Evolutionary conservation across 30 jellyfish, hydroid and myxozoan species (phyloP), one percentile per base, ranked within the genome.

Genomic region (Chrysaora quinquecirrha): DNA sequence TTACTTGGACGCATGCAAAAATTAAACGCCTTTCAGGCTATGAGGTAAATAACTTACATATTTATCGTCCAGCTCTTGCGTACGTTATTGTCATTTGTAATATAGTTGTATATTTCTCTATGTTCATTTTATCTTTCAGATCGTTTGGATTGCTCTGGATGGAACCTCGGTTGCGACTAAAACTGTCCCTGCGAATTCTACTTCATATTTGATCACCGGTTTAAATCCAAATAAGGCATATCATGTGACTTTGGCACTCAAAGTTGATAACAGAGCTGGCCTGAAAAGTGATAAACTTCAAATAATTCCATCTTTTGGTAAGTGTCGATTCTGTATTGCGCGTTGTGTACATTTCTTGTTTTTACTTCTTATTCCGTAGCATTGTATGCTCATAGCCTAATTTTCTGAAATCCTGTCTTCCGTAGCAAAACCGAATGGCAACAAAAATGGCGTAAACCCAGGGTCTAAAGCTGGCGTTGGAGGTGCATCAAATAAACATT

Each of bases 1-100:
- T 91, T 6, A 73, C 88, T 11, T 91, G 98, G 98, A 61, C 73
- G 24, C 92, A 87, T 14, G 60, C 89, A 61, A 64, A 52, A 23
- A 49, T 63, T 7, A 63, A 32, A 11, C 32, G 81, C 12, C 82
- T 85, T 0, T 34, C 87, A 18, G 95, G 95, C 48, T 85, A 85
- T 73, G 80, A 73, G 89, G 95, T 75, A 80, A 33, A 63, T n/a
- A n/a, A n/a, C n/a, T n/a, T n/a, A n/a, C n/a, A n/a, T n/a, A n/a
- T n/a, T n/a, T n/a, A n/a, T n/a, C n/a, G n/a, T n/a, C n/a, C n/a
- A n/a, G n/a, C n/a, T n/a, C n/a, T n/a, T n/a, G n/a, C n/a, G n/a
- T n/a, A n/a, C n/a, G n/a, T n/a, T n/a, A n/a, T n/a, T n/a, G n/a
- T n/a, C n/a, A n/a, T n/a, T n/a, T n/a, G n/a, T n/a, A n/a, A n/a